phyloP scores from a whole-genome alignment of 2,888 invertebrate genomes.

The Plebejus melissa region DNA sequence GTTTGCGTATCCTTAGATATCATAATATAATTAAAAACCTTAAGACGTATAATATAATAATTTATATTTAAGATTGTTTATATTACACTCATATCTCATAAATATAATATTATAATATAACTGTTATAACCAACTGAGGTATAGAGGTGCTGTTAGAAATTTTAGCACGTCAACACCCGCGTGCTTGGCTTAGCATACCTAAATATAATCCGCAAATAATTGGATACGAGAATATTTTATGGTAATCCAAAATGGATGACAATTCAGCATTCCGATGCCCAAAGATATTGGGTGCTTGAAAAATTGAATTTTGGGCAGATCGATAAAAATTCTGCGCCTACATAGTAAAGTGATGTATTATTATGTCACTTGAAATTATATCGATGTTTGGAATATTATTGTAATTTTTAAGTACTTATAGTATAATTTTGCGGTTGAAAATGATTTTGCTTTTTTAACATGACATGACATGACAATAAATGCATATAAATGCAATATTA shows the following conservation, averaged over 20 bases:
- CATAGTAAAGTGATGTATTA: slow-evolving; percentile 27
- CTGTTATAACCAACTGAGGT: neutral
- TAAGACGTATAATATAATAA: too few species aligned
- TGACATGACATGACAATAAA: too few species aligned
- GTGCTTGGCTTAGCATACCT: slow-evolving; percentile 23
- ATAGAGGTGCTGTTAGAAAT: slow-evolving; percentile 28
- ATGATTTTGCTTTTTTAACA: too few species aligned
- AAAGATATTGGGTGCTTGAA: slow-evolving; percentile 34
- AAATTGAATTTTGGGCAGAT: slow-evolving; percentile 33
- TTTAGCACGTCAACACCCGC: slow-evolving; percentile 34
- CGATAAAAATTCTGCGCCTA: slow-evolving; percentile 38
- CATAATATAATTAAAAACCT: too few species aligned
- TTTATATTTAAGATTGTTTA: too few species aligned
- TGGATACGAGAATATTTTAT: slow-evolving; percentile 40
- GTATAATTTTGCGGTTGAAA: neutral
- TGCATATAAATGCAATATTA: too few species aligned
- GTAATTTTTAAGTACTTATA: neutral
- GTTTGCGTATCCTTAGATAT: too few species aligned
- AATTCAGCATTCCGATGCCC: slow-evolving; percentile 38
- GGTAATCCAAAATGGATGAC: slow-evolving; percentile 42
- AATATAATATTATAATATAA: too few species aligned
- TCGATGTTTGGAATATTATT: neutral
- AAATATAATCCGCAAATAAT: slow-evolving; percentile 38
- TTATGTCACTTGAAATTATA: slow-evolving; percentile 13
- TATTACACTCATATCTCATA: too few species aligned